Base-by-base conservation (phyloP, 2,797 vertebrate species). In the Apogon talboti region DNA sequence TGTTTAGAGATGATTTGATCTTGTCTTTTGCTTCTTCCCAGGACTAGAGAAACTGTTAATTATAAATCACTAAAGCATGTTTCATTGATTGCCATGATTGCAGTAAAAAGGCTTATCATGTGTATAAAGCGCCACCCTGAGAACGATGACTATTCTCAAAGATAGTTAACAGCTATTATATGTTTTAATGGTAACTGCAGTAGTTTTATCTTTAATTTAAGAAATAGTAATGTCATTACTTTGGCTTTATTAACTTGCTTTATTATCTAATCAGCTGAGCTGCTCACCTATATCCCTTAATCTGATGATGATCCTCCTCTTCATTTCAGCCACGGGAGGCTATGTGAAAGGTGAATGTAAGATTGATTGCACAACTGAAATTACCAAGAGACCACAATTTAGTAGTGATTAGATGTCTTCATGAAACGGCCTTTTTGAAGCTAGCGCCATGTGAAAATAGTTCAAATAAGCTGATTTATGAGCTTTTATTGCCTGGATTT, bases 361-460 rank as follows among this genome's bases (percentile, higher is more conserved):
- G 37, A 78, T 81, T 71, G 62, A 78, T 38, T 56, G 51, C 51
- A 55, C 18, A 24, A 50, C 19, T 57, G 28, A 43, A 70, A 79
- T 74, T 63, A 63, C 52, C 19, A 49, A 53, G 44, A 53, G 54
- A 66, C 15, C 10, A 9, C 40, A 54, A 19, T 71, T 70, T 46
- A 44, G 18, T 12, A 4, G 21, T 55, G 49, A 76, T 60, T 47
- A 49, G 12, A 37, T 48, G 11, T 46, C 30, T 58, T 49, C 16
- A 18, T 53, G 53, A 64, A 59, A 16, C 47, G 37, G 58, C 49
- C 14, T 41, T 44, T 18, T n/a, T 42, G 9, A 44, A 41, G n/a
- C 57, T 33, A 45, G 66, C 35, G 11, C 35, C 37, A 14, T 9
- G 33, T 58, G 16, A 28, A 51, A 53, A 45, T 8, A 9, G 18